phyloP scores from a whole-genome alignment of 2,797 vertebrate genomes.

The Aulostomus chinensis region DNA sequence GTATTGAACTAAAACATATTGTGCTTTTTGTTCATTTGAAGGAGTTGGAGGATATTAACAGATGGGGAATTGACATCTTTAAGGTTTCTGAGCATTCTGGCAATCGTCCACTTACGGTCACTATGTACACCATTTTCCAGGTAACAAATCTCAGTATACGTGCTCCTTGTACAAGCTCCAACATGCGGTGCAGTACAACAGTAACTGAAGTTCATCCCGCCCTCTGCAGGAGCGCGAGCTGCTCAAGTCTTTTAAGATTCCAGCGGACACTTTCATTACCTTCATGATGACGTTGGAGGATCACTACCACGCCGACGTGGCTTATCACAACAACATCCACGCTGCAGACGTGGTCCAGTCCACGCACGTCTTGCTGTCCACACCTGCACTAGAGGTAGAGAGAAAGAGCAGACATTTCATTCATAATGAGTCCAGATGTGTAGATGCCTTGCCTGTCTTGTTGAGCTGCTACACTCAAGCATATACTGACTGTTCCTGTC shows the following conservation, averaged over 20 bases:
- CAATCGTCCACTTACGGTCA: slow-evolving; percentile 87
- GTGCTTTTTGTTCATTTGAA: slow-evolving; percentile 43
- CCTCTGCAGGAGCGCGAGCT: slow-evolving; percentile 86
- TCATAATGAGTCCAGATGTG: not conserved
- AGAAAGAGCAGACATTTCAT: not conserved
- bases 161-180: not conserved
- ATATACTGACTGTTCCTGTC: slow-evolving; percentile 3
- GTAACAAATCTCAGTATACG: slow-evolving; percentile 57
- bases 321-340: slow-evolving; percentile 94
- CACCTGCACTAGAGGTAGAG: slow-evolving; percentile 88
- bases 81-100: slow-evolving; percentile 88
- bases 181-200: not conserved
- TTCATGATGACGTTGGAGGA: slow-evolving; percentile 92
- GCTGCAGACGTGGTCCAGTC: slow-evolving; percentile 94
- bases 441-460: not conserved
- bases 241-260: slow-evolving; percentile 92
- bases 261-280: slow-evolving; percentile 86
- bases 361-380: slow-evolving; percentile 89
- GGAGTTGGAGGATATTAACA: slow-evolving; percentile 90
- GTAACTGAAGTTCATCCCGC: not conserved
- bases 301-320: slow-evolving; percentile 88
- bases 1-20: not conserved
- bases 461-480: not conserved
- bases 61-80: slow-evolving; percentile 92
- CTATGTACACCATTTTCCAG: slow-evolving; percentile 94